These are phyloP conservation scores for Zhuqinia jingwanae DNA, from an alignment of 2,888 invertebrate species.

Conservation along the genomic window DNA sequence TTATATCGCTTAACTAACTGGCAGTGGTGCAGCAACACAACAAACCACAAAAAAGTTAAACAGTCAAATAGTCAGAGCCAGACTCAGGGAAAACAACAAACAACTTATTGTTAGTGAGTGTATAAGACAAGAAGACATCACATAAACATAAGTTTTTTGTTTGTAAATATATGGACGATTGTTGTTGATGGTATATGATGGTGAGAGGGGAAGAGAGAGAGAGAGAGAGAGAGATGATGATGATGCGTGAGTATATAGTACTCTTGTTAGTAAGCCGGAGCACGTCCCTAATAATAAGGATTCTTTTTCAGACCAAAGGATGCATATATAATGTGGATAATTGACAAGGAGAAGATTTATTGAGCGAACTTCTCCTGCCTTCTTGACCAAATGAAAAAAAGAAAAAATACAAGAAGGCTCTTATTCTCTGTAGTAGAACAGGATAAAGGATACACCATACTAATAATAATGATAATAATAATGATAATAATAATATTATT, in stretches of 20 bases:
- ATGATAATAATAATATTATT: conserved; percentile 63
- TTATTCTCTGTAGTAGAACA: conserved; percentile 7
- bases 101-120: conserved; percentile 14
- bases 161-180: neutral
- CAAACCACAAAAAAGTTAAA: neutral
- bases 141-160: neutral
- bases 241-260: conserved; percentile 17
- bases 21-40: neutral
- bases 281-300: conserved; percentile 73
- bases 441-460: conserved; percentile 48
- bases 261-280: conserved; percentile 67
- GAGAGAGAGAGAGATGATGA: neutral
- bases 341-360: conserved; percentile 73
- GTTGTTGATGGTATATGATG: conserved; percentile 11
- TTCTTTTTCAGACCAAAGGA: conserved; percentile 69
- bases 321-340: conserved; percentile 73
- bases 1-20: conserved; percentile 31
- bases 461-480: no score
- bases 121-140: neutral
- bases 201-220: neutral
- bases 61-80: conserved; percentile 34
- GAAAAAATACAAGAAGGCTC: neutral
- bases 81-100: conserved; percentile 31
- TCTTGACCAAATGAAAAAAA: conserved; percentile 61
- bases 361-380: conserved; percentile 57